phyloP scores from a whole-genome alignment of 53 echinoderm and acorn worm species.

The Mesocentrotus franciscanus region DNA sequence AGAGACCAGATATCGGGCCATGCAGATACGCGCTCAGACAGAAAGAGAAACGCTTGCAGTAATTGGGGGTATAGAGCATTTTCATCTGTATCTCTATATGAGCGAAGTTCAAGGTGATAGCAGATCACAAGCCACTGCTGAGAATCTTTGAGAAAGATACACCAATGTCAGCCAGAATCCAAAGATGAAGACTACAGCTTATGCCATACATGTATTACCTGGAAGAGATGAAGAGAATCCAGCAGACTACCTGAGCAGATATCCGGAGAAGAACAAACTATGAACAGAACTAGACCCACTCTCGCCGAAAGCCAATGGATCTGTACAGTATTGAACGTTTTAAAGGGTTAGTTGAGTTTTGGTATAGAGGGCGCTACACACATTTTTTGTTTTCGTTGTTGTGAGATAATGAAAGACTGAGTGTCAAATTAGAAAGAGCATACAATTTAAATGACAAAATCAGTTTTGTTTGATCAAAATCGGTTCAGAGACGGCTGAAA shows the following conservation, averaged over 20 bases:
- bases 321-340: too few relatives aligned
- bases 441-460: too few relatives aligned
- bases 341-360: too few relatives aligned
- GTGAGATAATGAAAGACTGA: too few relatives aligned
- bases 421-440: too few relatives aligned
- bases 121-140: constrained; percentile 79
- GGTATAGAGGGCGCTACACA: too few relatives aligned
- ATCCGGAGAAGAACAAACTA: constrained; percentile 13
- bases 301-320: too few relatives aligned
- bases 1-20: too few relatives aligned
- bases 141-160: constrained; percentile 71
- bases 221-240: constrained; percentile 77
- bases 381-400: too few relatives aligned
- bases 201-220: constrained; percentile 76
- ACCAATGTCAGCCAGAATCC: too few relatives aligned
- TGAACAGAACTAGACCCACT: constrained; percentile 27
- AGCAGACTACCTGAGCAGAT: constrained; percentile 79
- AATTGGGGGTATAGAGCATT: constrained; percentile 72
- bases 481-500: too few relatives aligned
- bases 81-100: constrained; percentile 80
- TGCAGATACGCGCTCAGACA: constrained; percentile 82
- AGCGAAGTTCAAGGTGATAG: constrained; percentile 65
- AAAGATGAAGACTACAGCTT: constrained; percentile 72
- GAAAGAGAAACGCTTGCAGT: constrained; percentile 78
- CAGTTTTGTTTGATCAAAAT: too few relatives aligned